A percentile compares a stretch with the other conserved stretches of the same genome.
phyloP scores from a whole-genome alignment of 2,888 invertebrate genomes.

The Parochlus steinenii region DNA sequence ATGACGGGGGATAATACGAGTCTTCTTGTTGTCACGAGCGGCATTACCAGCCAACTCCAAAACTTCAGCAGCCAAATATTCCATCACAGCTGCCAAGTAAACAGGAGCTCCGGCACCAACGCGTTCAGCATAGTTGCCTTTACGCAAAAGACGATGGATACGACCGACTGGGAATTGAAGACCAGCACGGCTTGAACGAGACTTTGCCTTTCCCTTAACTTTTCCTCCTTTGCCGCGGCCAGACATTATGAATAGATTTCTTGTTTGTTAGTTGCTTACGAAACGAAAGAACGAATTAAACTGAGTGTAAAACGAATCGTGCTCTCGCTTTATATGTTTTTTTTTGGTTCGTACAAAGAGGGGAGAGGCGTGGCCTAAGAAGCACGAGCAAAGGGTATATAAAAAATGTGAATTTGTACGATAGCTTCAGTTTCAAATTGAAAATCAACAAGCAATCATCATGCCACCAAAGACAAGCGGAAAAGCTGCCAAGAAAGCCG shows the following conservation, averaged over 20 bases:
- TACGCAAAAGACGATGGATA: conserved; percentile 26
- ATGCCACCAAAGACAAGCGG: conserved; percentile 27
- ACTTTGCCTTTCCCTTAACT: conserved; percentile 28
- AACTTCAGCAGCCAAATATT: conserved; percentile 49
- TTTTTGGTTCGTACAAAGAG: not conserved
- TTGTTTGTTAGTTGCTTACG: not conserved
- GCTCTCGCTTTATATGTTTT: not conserved
- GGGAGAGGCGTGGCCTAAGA: conserved; percentile 7
- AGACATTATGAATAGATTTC: conserved; percentile 23
- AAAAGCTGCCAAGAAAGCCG: conserved; percentile 34
- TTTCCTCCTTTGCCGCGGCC: conserved; percentile 27
- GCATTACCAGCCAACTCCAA: conserved; percentile 47
- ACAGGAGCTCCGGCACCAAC: conserved; percentile 37
- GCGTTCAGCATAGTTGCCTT: conserved; percentile 16
- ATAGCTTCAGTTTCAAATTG: too few relatives aligned
- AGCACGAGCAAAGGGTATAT: too few relatives aligned
- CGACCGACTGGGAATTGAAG: conserved; percentile 30
- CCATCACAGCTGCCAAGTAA: conserved; percentile 39
- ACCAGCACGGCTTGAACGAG: conserved; percentile 5
- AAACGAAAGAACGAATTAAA: not conserved
- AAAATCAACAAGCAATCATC: too few relatives aligned
- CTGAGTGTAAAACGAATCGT: too few relatives aligned
- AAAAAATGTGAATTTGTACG: too few relatives aligned
- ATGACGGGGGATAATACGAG: conserved; percentile 60
- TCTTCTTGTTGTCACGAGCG: conserved; percentile 50